Percentiles rank a stretch among this genome's conserved stretches.
Evolutionary conservation across 92 coral and sea anemone genomes (phyloP).

Genomic region (Metridium senile): DNA sequence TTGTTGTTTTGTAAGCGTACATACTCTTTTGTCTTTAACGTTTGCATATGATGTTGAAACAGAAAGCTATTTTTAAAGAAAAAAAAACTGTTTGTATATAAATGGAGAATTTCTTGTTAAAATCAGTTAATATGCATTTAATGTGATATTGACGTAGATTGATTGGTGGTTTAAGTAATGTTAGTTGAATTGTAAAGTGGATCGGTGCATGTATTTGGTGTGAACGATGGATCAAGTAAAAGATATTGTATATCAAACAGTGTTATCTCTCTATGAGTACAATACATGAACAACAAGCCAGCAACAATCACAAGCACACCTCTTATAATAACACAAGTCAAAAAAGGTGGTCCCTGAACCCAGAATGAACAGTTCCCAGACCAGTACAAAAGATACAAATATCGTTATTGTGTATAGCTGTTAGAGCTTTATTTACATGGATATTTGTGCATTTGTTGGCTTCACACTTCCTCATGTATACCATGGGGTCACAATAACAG

Average conservation of each 20-base stretch:
- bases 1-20: slow-evolving; percentile 2
- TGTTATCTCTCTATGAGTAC: neutral
- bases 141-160: neutral
- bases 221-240: neutral
- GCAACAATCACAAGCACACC: slow-evolving; percentile 1
- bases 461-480: too few relatives aligned
- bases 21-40: too few relatives aligned
- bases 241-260: neutral
- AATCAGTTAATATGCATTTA: neutral
- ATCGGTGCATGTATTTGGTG: neutral
- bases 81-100: neutral
- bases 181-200: neutral
- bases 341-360: neutral
- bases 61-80: neutral
- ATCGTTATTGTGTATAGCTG: neutral
- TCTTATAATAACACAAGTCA: neutral
- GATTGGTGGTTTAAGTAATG: neutral
- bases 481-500: neutral
- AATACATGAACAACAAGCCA: slow-evolving; percentile 1
- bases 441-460: neutral
- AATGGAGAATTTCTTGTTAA: neutral
- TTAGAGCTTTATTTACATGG: neutral
- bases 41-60: too few relatives aligned
- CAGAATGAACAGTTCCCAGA: neutral
- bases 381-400: neutral